Evolutionary conservation across 2,797 vertebrate genomes (phyloP), one percentile per base, ranked within the genome.

Genomic region (Lophotriccus pileatus): DNA sequence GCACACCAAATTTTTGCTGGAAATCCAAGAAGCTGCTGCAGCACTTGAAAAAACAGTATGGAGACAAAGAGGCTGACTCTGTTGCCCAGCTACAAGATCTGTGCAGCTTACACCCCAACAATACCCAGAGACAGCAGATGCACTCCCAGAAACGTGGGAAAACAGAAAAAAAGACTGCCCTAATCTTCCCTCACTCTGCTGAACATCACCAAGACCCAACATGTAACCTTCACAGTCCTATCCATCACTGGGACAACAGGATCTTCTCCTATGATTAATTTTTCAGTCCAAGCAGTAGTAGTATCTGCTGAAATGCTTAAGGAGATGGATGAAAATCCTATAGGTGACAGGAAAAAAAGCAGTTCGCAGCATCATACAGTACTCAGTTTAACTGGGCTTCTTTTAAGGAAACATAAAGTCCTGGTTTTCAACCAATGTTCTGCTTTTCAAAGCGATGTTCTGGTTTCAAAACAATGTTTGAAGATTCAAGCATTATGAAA

Each of bases 241-340:
- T 86, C 50, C 58, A 88, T 94, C 87, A 72, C 36, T 72, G 16
- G 79, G 46, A 75, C 72, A 96, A 94, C 58, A 88, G 62, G 59
- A 76, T 78, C 58, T 88, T 69, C 73, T 78, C 30, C 53, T 78
- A 44, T 28, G 66, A 75, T 85, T 81, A 81, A 78, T 91, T 94
- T 87, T 91, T 78, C 91, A 68, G 43, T 78, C 76, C 62, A 84
- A 90, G 58, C 30, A n/a, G 49, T 66, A 68, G 76, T 27, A 90
- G 27, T 47, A 37, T 72, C 49, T 86, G 55, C 58, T 93, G 79
- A 90, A 91, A 93, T 78, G 76, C 50, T 86, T 86, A 86, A 81
- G 66, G 67, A 95, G 69, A 88, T 81, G 76, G 85, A 94, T 86
- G 73, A 47, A 89, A 94, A 70, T 73, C 80, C 70, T 69, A 27